phyloP scores from a whole-genome alignment of 1,140 invertebrate species.

The Eupristina koningsbergeri region DNA sequence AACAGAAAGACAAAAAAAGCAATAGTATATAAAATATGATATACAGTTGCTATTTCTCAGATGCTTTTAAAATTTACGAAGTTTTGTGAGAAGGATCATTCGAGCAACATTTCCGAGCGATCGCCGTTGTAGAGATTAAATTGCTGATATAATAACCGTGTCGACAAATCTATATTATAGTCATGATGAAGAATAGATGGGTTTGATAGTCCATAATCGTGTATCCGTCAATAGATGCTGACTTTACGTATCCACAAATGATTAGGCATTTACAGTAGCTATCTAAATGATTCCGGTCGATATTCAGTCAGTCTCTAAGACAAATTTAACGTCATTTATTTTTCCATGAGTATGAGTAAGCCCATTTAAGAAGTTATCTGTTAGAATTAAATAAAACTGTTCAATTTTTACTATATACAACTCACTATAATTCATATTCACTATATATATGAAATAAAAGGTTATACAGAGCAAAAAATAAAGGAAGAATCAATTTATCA shows the following conservation, averaged over 20 bases:
- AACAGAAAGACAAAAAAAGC: background rate
- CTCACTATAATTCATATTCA: too few species aligned
- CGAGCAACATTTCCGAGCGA: background rate
- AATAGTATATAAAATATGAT: background rate
- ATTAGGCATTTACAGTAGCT: background rate
- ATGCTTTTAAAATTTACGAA: background rate
- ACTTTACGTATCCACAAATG: background rate
- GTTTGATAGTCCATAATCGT: background rate
- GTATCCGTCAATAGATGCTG: background rate
- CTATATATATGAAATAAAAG: too few species aligned
- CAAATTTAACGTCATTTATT: too few species aligned
- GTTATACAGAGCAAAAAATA: background rate
- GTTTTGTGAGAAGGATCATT: background rate
- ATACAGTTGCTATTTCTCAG: too few species aligned
- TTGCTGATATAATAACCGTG: background rate
- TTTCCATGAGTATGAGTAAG: too few species aligned
- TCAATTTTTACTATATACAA: background rate
- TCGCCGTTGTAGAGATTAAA: background rate
- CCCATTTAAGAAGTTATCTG: too few species aligned
- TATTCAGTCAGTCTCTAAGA: too few species aligned
- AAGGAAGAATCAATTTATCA: too few species aligned
- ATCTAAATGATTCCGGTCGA: background rate
- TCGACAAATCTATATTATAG: background rate
- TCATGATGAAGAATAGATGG: background rate
- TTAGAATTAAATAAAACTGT: too few species aligned